Evolutionary conservation across 2,797 vertebrate genomes (phyloP), one percentile per base, ranked within the genome.

Genomic region (Neosilurus mollespiculum): DNA sequence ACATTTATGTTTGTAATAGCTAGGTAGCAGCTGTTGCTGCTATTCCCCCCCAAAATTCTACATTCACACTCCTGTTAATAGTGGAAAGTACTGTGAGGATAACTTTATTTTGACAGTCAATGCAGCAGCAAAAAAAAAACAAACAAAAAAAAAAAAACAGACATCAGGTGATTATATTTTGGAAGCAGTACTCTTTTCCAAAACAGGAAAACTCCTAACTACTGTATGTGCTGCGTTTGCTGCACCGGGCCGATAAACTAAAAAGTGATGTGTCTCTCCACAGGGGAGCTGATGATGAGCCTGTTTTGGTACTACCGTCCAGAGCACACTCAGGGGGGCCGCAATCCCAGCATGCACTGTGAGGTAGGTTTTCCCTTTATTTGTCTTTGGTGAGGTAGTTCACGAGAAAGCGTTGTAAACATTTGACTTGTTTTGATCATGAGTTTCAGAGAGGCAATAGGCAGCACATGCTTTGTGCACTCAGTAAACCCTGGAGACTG

Each of bases 271-370:
- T 76, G 64, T 77, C 76, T 85, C 76, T 82, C 81, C 84, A 59
- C 90, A 99, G 98, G 97, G 89, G 97, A 99, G 93, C 94, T 99
- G 95, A 99, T 99, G 97, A 99, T 99, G 97, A 99, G 98, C 91
- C 95, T 99, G 91, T 96, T 99, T 93, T 99, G 98, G 98, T 99
- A 99, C 93, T 99, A 99, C 93, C 95, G 98, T 90, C 98, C 98
- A 76, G 98, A 99, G 93, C 98, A 99, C 95, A 98, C 97, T 88
- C 98, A 99, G 92, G 98, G 97, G 86, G 97, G 98, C 85, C 95
- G 94, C 88, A 98, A 95, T 91, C 96, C 96, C 92, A 96, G 95
- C 88, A 92, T 96, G 92, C 97, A 99, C 90, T 97, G 94, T 93
- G 94, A 99, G 96, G 98, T 99, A 91, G 97, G 95, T 85, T 24